phyloP scores from a whole-genome alignment of 2,113 vertebrate species.

The Leucopsar rothschildi region DNA sequence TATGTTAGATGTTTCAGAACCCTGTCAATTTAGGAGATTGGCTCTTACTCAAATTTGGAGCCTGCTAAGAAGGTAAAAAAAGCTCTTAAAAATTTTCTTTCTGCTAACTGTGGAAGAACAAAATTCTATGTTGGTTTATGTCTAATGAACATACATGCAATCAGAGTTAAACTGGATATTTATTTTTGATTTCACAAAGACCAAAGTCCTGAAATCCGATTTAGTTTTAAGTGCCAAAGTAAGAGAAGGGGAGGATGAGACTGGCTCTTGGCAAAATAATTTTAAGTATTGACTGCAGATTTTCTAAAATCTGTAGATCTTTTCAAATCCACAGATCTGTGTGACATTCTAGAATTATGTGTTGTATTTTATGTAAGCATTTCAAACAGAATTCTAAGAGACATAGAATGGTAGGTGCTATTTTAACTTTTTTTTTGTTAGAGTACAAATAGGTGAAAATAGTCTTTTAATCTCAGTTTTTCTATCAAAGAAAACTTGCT shows the following conservation, averaged over 20 bases:
- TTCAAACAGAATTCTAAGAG: neutral
- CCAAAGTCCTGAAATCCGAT: neutral
- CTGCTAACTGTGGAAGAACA: neutral
- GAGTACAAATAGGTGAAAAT: neutral
- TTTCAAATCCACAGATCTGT: neutral
- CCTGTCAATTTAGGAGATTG: neutral
- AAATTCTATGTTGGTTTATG: neutral
- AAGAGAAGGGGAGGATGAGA: neutral
- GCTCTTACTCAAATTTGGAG: neutral
- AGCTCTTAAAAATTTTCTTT: neutral
- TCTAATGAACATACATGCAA: neutral
- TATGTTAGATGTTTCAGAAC: neutral
- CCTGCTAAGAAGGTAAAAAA: neutral
- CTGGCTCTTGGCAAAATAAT: neutral
- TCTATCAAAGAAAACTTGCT: neutral
- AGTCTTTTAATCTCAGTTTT: neutral
- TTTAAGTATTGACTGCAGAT: neutral
- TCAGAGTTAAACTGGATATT: neutral
- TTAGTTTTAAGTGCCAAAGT: neutral
- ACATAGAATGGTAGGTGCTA: neutral
- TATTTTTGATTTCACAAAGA: neutral
- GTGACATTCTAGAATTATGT: neutral
- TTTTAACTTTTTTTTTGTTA: neutral
- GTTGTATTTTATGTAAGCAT: neutral
- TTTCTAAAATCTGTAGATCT: neutral